phyloP scores from a whole-genome alignment of 2,113 vertebrate genomes.

The Phyllostomus hastatus region DNA sequence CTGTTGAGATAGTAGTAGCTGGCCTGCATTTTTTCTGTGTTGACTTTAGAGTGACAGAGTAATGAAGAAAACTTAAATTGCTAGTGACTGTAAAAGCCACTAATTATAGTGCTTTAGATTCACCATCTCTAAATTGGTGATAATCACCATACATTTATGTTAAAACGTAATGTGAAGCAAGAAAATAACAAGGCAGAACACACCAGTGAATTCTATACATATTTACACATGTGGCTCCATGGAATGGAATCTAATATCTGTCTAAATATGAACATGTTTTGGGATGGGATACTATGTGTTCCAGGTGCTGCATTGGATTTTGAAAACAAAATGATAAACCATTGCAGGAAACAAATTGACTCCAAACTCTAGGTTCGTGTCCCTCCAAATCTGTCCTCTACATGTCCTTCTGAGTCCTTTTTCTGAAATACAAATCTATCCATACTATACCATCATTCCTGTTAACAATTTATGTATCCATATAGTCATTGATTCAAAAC shows the following conservation, averaged over 20 bases:
- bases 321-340: neutral
- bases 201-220: neutral
- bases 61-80: slow-evolving; percentile 32
- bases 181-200: slow-evolving; percentile 38
- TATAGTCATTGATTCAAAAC: neutral
- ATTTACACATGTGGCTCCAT: neutral
- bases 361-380: neutral
- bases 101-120: slow-evolving; percentile 40
- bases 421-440: neutral
- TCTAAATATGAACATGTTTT: neutral
- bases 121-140: slow-evolving; percentile 27
- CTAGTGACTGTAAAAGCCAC: slow-evolving; percentile 17
- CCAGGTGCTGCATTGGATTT: neutral
- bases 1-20: neutral
- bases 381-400: neutral
- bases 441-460: neutral
- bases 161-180: neutral
- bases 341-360: neutral
- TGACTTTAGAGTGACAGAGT: slow-evolving; percentile 19
- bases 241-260: neutral
- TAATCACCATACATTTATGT: slow-evolving; percentile 34
- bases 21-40: neutral
- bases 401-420: neutral
- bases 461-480: neutral
- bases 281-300: neutral